Evolutionary conservation across 1,140 invertebrate species (phyloP).

Genomic region (Melitaea cinxia): DNA sequence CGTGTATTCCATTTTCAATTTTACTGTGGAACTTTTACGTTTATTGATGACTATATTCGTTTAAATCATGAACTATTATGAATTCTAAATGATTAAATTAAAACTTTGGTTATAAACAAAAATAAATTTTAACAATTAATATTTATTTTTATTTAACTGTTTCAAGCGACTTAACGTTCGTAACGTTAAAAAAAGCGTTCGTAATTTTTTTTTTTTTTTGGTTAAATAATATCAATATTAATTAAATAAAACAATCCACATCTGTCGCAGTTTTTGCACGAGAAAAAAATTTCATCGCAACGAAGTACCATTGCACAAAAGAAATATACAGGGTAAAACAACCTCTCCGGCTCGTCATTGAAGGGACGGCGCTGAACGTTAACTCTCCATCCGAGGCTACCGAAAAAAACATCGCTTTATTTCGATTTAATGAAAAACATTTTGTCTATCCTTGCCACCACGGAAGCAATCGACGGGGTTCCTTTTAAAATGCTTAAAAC

Average conservation of each 20-base stretch:
- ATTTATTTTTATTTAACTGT: too few species aligned
- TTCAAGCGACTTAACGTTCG: too few species aligned
- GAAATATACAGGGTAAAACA: not conserved
- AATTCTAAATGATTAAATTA: too few species aligned
- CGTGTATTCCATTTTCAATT: not conserved
- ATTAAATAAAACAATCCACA: not conserved
- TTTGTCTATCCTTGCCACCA: conserved; percentile 16
- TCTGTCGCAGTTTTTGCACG: not conserved
- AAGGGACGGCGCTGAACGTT: conserved; percentile 10
- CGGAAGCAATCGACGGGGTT: conserved; percentile 11
- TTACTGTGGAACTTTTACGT: not conserved
- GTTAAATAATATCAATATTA: too few species aligned
- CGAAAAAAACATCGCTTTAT: conserved; percentile 18
- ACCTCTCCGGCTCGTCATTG: not conserved
- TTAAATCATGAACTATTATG: too few species aligned
- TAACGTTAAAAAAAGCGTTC: too few species aligned
- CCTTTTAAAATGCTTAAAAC: not conserved
- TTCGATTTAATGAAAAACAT: conserved; percentile 24
- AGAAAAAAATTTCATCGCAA: not conserved
- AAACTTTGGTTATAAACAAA: too few species aligned
- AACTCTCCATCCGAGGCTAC: conserved; percentile 1
- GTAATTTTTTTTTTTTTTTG: too few species aligned
- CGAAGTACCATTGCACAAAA: not conserved
- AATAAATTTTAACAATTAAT: too few species aligned
- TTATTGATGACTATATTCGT: not conserved